These are phyloP conservation scores for Telenomus remus DNA, from an alignment of 1,140 invertebrate species.

Conservation along the genomic window DNA sequence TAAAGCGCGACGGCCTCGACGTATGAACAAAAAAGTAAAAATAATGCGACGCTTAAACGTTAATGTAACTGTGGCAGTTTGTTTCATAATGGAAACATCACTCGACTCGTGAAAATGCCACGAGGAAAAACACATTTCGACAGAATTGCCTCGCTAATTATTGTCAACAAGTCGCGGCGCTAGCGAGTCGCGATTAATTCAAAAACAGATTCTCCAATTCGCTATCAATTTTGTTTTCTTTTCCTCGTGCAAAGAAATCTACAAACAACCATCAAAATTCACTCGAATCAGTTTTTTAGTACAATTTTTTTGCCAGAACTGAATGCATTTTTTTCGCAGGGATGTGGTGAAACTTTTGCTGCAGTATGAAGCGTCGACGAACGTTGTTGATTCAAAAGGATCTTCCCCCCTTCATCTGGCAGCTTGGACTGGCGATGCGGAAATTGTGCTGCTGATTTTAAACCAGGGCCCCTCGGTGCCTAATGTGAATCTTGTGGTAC, in stretches of 20 bases:
- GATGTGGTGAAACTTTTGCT: slow-evolving; percentile 91
- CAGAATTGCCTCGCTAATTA: slow-evolving; percentile 32
- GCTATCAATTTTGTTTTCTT: slow-evolving; percentile 20
- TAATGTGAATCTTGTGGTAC: slow-evolving; percentile 87
- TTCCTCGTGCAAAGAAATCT: neutral
- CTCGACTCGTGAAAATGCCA: slow-evolving; percentile 26
- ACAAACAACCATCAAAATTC: neutral
- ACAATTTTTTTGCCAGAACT: too few relatives aligned
- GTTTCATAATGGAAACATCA: slow-evolving; percentile 37
- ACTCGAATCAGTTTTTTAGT: too few relatives aligned
- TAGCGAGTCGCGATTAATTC: slow-evolving; percentile 29
- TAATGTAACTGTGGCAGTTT: slow-evolving; percentile 44
- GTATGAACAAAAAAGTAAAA: slow-evolving; percentile 36
- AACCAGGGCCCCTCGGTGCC: slow-evolving; percentile 84
- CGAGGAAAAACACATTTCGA: slow-evolving; percentile 23
- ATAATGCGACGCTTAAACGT: slow-evolving; percentile 47
- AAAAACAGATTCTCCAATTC: slow-evolving; percentile 31
- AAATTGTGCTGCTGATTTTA: slow-evolving; percentile 87
- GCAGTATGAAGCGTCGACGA: slow-evolving; percentile 91
- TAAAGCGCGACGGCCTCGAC: slow-evolving; percentile 4
- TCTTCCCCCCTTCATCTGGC: slow-evolving; percentile 92
- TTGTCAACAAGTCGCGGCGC: slow-evolving; percentile 36
- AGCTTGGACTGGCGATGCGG: slow-evolving; percentile 90
- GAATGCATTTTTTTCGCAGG: slow-evolving; percentile 77
- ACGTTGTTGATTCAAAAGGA: slow-evolving; percentile 88